These are phyloP conservation scores for Denticeps clupeoides DNA, from an alignment of 2,797 vertebrate genomes.

Conservation along the genomic window DNA sequence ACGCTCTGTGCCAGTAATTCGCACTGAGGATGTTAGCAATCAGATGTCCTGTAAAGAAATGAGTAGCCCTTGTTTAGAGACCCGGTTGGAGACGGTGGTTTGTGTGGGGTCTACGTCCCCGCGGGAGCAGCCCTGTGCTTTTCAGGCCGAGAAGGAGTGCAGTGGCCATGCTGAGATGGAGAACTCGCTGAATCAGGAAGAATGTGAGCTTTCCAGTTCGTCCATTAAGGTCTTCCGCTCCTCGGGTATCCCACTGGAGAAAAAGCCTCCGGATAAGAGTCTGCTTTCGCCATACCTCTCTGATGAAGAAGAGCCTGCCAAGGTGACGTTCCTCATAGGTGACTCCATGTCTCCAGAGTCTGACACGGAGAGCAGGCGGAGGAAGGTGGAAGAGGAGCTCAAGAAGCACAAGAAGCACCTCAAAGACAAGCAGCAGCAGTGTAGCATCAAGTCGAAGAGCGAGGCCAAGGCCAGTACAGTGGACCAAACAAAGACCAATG, in stretches of 20 bases:
- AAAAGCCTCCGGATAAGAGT: conserved; percentile 85
- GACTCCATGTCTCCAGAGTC: conserved; percentile 97
- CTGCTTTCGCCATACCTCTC: conserved; percentile 49
- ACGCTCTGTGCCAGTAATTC: conserved; percentile 37
- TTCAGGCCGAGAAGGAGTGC: conserved; percentile 37
- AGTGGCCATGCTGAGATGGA: conserved; percentile 28
- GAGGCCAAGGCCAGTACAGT: conserved; percentile 47
- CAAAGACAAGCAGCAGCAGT: conserved; percentile 43
- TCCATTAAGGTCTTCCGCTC: conserved; percentile 40
- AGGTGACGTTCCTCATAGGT: conserved; percentile 94
- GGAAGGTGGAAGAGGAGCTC: conserved; percentile 71
- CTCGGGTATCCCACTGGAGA: conserved; percentile 60
- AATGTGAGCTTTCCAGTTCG: conserved; percentile 35
- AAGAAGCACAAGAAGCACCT: conserved; percentile 66
- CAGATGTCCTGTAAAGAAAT: conserved; percentile 47
- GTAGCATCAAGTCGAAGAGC: conserved; percentile 29
- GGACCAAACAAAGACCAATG: conserved; percentile 77
- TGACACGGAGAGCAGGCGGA: conserved; percentile 81
- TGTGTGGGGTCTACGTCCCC: conserved; percentile 56
- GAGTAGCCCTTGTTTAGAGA: conserved; percentile 42
- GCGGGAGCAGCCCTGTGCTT: conserved; percentile 32
- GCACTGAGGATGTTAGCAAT: conserved; percentile 44
- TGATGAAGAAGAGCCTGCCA: conserved; percentile 55
- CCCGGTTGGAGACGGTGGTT: conserved; percentile 64
- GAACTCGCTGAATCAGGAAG: conserved; percentile 16